Base-by-base conservation (phyloP, 1,140 invertebrate genomes). In the Caenorhabditis elegans region DNA sequence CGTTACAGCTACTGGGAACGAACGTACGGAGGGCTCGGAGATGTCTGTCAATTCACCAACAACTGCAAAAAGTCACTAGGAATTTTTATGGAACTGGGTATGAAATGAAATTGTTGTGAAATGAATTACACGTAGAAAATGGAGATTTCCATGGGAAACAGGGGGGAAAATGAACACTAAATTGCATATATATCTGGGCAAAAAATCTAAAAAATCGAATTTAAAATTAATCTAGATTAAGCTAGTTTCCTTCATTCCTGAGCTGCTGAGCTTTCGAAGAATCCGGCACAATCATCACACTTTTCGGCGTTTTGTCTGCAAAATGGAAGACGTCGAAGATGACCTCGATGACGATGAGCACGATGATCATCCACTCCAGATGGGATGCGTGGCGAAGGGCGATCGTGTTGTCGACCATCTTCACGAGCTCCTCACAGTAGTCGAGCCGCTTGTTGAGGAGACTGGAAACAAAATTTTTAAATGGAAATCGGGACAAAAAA, bases 311-410 rank as follows among this genome's bases (percentile, higher is more conserved):
- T 5, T 22, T 36, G 13, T 87, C 81, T 26, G 79, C 34, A 31
- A 87, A 87, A 39, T 86, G 84, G 75, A 80, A 82, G 43, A 79
- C 31, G 48, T 87, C 86, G 75, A 87, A 87, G 39, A 87, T 53
- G 39, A 87, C 86, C 81, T 87, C 86, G 31, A 87, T 82, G 8
- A 87, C 86, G 55, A 87, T 87, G 13, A 87, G 53, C 39, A 85
- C 28, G 76, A 87, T 87, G 53, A 87, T 87, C 80, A 88, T 87
- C 86, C 86, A 88, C 53, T 87, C 86, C 17, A 87, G 78, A 43
- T 26, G 51, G 0, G 85, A 84, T 2, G 84, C 86, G 39, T 86
- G 85, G 1, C 83, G 65, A 13, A 83, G 79, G 0, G 83, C 60
- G 15, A 85, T 81, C 51, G 85, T 85, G 36, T 79, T 82, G 84